Conservation (phyloP, 2,797 vertebrate genomes). For the Hyperoplus lanceolatus region DNA sequence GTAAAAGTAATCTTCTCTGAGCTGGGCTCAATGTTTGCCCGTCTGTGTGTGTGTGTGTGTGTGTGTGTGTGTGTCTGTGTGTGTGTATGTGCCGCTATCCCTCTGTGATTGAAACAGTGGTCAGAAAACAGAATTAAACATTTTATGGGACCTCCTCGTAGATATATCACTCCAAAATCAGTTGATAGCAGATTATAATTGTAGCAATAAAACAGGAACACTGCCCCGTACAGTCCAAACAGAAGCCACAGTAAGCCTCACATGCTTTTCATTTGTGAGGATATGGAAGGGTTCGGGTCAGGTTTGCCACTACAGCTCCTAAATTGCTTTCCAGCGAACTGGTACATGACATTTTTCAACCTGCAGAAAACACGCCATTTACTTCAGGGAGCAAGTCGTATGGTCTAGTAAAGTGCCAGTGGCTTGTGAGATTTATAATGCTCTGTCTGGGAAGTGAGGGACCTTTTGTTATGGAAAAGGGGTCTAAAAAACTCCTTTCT, state of each 20-base stretch:
- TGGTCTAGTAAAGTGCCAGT: constrained; percentile 41
- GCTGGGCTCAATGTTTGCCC: constrained; percentile 28
- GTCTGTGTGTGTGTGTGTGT: constrained; percentile 2
- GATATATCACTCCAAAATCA: constrained; percentile 68
- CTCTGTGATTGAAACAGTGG: constrained; percentile 68
- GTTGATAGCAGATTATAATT: constrained; percentile 62
- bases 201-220: constrained; percentile 47
- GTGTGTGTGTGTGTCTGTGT: neutral
- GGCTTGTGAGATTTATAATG: constrained; percentile 47
- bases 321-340: constrained; percentile 68
- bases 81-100: constrained; percentile 17
- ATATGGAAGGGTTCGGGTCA: constrained; percentile 53
- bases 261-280: constrained; percentile 32
- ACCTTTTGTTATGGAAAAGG: constrained; percentile 45
- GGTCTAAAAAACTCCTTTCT: constrained; percentile 6
- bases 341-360: constrained; percentile 67
- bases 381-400: constrained; percentile 37
- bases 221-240: constrained; percentile 21
- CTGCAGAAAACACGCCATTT: constrained; percentile 49
- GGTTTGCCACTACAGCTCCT: constrained; percentile 46
- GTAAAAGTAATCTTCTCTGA: constrained; percentile 81
- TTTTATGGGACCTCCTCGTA: constrained; percentile 53
- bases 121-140: constrained; percentile 65
- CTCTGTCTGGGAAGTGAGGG: constrained; percentile 34
- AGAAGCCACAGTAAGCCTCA: constrained; percentile 3